Evolutionary conservation across 2,113 vertebrate genomes (phyloP), one percentile per base, ranked within the genome.

Genomic region (Rhinichthys klamathensis): DNA sequence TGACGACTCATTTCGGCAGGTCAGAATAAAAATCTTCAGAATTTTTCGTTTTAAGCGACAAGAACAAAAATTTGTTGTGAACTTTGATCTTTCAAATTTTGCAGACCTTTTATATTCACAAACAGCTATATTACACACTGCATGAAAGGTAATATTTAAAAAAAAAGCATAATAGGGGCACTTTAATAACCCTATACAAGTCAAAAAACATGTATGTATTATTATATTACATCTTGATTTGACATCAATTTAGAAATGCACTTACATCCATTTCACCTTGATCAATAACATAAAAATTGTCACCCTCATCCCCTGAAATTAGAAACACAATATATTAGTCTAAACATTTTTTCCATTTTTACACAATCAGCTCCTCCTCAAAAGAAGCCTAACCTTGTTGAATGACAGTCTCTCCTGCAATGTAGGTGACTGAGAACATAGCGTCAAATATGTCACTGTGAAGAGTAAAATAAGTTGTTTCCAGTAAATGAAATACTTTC

Each of bases 221-320:
- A 70, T 70, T 1, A 25, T 49, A 61, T 41, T 41, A 27, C 6
- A 58, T 35, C 6, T 2, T 32, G 8, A 41, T 27, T 75, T 25
- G 27, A 16, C 15, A 7, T n/a, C 12, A 27, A 75, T 75, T 75
- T 56, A 4, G 16, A 13, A 80, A n/a, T 79, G 30, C 23, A 95
- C 94, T 95, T 94, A 99, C 98, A 93, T 99, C 98, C 98, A 98
- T 99, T 93, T 99, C 98, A 88, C 98, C 98, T 95, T 99, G 98
- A 95, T 99, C 98, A 77, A 99, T 97, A 75, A 99, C 98, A 67
- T 99, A 99, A 93, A 99, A 99, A 91, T 99, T 99, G 93, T 99
- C 98, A 0, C 98, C 98, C 95, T 99, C 98, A 69, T 98, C 97
- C 92, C 98, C 95, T 95, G 87, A 7, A 27, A 32, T 32, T 0